phyloP scores from a whole-genome alignment of 2,797 vertebrate genomes.

The Hemitrygon akajei region DNA sequence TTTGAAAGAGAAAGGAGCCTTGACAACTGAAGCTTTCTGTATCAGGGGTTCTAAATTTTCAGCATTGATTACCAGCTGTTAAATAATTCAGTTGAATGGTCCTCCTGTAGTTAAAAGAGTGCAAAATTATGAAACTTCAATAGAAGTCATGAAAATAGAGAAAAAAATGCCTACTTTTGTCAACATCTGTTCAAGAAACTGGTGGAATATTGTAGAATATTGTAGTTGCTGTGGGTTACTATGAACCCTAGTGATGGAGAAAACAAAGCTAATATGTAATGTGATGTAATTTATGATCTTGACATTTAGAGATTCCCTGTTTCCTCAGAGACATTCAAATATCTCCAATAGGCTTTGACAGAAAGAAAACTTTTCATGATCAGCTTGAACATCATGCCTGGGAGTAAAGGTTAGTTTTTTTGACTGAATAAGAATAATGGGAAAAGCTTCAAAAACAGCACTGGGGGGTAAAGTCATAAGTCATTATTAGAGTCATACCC shows the following conservation, averaged over 20 bases:
- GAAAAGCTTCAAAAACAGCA: background rate
- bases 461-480: conserved; percentile 27
- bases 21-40: no score
- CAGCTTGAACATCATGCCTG: background rate
- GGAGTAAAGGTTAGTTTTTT: conserved; percentile 29
- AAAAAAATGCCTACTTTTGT: background rate
- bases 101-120: background rate
- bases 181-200: background rate
- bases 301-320: conserved; percentile 25
- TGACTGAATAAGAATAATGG: conserved; percentile 37
- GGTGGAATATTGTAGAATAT: background rate
- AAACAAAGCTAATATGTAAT: conserved; percentile 26
- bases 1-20: no score
- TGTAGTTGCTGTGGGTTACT: background rate
- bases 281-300: conserved; percentile 34
- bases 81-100: background rate
- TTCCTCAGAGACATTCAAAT: conserved; percentile 24
- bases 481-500: conserved; percentile 35
- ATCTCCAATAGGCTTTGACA: conserved; percentile 16
- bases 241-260: background rate
- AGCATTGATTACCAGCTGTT: background rate
- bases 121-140: background rate
- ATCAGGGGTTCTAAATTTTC: background rate
- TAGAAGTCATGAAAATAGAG: background rate
- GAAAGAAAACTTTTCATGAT: conserved; percentile 33